phyloP scores from a whole-genome alignment of 2,797 vertebrate genomes.

The Pempheris klunzingeri region DNA sequence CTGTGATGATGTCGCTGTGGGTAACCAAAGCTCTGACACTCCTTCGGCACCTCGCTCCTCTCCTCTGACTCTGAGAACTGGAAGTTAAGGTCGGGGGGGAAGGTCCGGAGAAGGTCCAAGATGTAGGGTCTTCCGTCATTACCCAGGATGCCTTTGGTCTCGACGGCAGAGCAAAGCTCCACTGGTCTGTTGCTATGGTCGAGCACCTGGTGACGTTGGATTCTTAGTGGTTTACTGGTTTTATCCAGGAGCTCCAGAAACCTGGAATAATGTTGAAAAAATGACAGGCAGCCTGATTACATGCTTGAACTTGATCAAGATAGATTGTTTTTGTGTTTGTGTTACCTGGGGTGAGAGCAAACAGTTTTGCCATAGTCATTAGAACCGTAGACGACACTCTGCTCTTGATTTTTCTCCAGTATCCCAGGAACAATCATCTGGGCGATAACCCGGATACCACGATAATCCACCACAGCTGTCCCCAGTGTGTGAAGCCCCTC shows the following conservation, averaged over 20 bases:
- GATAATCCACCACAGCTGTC: conserved; percentile 94
- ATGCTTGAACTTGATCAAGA: background rate
- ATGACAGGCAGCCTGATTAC: background rate
- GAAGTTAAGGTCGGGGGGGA: conserved; percentile 95
- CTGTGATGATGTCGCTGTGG: conserved; percentile 91
- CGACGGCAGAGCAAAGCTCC: conserved; percentile 93
- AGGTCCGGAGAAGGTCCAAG: conserved; percentile 93
- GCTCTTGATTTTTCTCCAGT: conserved; percentile 94
- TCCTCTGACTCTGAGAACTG: conserved; percentile 83
- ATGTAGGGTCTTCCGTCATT: conserved; percentile 94
- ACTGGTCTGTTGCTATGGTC: conserved; percentile 89
- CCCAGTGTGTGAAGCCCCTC: conserved; percentile 93
- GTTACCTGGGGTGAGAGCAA: conserved; percentile 72
- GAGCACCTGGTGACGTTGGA: conserved; percentile 91
- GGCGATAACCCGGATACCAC: conserved; percentile 93
- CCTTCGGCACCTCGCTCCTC: conserved; percentile 82
- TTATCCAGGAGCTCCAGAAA: conserved; percentile 94
- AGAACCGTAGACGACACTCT: conserved; percentile 95
- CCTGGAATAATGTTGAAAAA: conserved; percentile 69
- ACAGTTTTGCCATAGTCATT: conserved; percentile 95
- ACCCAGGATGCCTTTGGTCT: conserved; percentile 96
- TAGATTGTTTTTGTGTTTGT: background rate
- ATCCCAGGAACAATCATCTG: conserved; percentile 96
- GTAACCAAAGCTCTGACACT: conserved; percentile 89
- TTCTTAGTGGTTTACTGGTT: conserved; percentile 90